phyloP scores from a whole-genome alignment of 2,797 vertebrate genomes.

The Protosalanx chinensis region DNA sequence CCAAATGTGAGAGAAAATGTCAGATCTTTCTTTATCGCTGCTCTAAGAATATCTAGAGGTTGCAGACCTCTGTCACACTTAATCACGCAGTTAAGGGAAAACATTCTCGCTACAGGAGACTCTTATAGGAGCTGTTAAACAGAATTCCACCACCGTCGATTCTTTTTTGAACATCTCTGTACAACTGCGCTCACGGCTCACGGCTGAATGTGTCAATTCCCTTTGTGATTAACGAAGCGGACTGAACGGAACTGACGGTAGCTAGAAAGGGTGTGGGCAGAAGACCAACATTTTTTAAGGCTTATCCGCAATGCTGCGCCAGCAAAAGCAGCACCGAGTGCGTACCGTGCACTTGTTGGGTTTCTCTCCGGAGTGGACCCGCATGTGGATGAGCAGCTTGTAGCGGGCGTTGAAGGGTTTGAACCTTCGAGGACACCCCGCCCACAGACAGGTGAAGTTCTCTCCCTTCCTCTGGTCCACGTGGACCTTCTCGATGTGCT shows the following conservation, averaged over 20 bases:
- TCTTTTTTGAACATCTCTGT: too few relatives aligned
- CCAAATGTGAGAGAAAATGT: background rate
- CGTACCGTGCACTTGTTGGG: conserved; percentile 96
- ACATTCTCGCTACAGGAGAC: background rate
- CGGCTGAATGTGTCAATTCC: too few relatives aligned
- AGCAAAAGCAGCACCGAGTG: conserved; percentile 5
- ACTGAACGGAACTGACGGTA: too few relatives aligned
- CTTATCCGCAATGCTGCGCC: too few relatives aligned
- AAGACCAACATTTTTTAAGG: too few relatives aligned
- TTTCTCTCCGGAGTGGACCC: conserved; percentile 97
- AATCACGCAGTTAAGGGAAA: background rate
- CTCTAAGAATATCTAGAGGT: background rate
- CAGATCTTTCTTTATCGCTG: background rate
- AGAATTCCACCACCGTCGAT: background rate
- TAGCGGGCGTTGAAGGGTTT: conserved; percentile 97
- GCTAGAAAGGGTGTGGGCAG: too few relatives aligned
- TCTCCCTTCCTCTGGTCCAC: conserved; percentile 94
- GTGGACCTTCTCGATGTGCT: conserved; percentile 92
- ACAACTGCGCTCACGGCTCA: too few relatives aligned
- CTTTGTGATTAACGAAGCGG: too few relatives aligned
- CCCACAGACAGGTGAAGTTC: conserved; percentile 96
- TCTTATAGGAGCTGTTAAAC: background rate
- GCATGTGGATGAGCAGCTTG: conserved; percentile 98
- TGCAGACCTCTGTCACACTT: background rate
- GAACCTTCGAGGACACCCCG: conserved; percentile 85